Base-by-base conservation (phyloP, 2,797 vertebrate genomes). In the Saxicola maurus region DNA sequence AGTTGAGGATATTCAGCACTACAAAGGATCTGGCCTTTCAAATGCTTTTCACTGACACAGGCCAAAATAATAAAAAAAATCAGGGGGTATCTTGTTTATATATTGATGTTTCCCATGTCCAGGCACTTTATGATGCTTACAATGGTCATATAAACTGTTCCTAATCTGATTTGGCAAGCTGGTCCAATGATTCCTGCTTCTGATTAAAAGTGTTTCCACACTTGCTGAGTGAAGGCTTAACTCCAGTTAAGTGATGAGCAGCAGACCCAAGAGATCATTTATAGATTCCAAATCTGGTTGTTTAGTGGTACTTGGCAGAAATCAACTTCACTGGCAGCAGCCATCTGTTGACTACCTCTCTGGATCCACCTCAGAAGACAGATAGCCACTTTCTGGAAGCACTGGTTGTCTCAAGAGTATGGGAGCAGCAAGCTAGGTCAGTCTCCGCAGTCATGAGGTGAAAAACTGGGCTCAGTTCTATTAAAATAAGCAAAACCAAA, bases 81-180 rank as follows among this genome's bases (percentile, higher is more conserved):
- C 52, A n/a, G 49, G 16, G 37, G 24, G 25, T 81, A 66, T 62
- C 64, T 73, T 87, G 49, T 89, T 86, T 86, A 49, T 35, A 28
- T 77, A 64, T n/a, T 53, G 38, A 92, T n/a, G 53, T 64, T 88
- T 89, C 51, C 57, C 49, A n/a, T 21, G 31, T 60, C 82, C 77
- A 75, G 37, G 35, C 59, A n/a, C 53, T 89, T 81, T 17, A 56
- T 33, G 52, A 89, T 76, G 56, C 60, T 81, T 81, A 64, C 20
- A 64, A 35, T 2, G 18, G 55, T 56, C 45, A 24, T 52, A 90
- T 67, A 91, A 89, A 82, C 60, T 52, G 42, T 30, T 81, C 37
- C 31, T 83, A 69, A 91, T 87, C 69, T 83, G 77, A 94, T 91
- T 43, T 94, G 91, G 71, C 86, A 90, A 79, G n/a, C 42, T 23